These are phyloP conservation scores for Myotis planiceps DNA, from an alignment of 2,797 vertebrate species.

Conservation along the genomic window DNA sequence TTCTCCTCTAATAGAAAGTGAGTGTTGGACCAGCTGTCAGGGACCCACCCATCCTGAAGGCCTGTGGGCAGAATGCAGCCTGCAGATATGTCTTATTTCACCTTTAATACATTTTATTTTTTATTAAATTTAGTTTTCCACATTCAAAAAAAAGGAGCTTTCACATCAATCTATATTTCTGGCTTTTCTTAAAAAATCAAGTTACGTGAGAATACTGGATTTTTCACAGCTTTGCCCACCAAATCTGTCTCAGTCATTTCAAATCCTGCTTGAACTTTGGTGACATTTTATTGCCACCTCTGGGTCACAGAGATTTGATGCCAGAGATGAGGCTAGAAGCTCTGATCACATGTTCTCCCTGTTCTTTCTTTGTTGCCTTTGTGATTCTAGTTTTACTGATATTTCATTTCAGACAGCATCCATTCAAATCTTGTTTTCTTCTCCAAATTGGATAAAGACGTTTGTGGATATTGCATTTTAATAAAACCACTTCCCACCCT, in stretches of 20 bases:
- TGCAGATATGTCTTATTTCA: not conserved
- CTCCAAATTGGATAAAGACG: not conserved
- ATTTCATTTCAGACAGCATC: not conserved
- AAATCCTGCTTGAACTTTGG: not conserved
- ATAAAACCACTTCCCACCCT: not conserved
- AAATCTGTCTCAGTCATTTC: not conserved
- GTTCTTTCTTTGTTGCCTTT: not conserved
- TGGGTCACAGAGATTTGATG: not conserved
- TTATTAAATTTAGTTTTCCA: not conserved
- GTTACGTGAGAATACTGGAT: not conserved
- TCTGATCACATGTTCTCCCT: not conserved
- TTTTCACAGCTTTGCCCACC: not conserved
- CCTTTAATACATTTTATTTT: not conserved
- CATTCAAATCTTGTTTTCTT: not conserved
- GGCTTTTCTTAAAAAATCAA: not conserved
- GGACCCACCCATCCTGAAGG: not conserved
- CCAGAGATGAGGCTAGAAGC: not conserved
- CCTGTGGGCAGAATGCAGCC: not conserved
- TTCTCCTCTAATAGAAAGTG: not conserved
- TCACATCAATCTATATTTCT: not conserved
- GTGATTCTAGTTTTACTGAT: not conserved
- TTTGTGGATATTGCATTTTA: not conserved
- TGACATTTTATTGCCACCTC: not conserved
- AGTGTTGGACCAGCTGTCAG: not conserved
- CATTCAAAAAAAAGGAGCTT: not conserved